These are phyloP conservation scores for Palythoa grandis DNA, from an alignment of 92 coral and sea anemone species.

Conservation along the genomic window DNA sequence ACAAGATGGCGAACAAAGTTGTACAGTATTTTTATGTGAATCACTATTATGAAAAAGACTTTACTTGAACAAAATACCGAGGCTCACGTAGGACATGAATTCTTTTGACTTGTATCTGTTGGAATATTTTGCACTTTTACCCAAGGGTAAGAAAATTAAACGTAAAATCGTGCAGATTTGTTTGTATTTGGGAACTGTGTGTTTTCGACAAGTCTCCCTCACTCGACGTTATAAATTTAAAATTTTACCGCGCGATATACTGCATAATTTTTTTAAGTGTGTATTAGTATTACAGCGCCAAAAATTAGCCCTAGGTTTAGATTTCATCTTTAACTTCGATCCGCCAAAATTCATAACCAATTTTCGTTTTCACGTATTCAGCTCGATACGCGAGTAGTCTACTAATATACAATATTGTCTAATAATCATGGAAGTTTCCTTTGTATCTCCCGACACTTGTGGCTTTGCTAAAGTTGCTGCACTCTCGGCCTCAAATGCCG, in stretches of 20 bases:
- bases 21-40: neutral
- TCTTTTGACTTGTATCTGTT: neutral
- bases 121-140: neutral
- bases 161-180: neutral
- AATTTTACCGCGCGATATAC: neutral
- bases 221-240: neutral
- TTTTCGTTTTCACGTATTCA: neutral
- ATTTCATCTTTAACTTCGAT: neutral
- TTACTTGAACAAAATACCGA: neutral
- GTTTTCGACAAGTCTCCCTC: neutral
- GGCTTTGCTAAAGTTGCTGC: slow-evolving; percentile 57
- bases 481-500: slow-evolving; percentile 30
- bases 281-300: neutral
- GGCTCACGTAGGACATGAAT: neutral
- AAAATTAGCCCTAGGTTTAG: neutral
- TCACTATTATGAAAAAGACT: neutral
- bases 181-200: neutral
- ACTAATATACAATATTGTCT: neutral
- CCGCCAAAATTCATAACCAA: too few species aligned
- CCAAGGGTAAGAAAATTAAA: neutral
- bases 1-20: neutral
- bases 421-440: slow-evolving; percentile 16
- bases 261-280: neutral
- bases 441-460: slow-evolving; percentile 55
- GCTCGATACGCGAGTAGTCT: neutral